Percentiles rank a stretch among this genome's conserved stretches.
Evolutionary conservation across 53 echinoderm and acorn worm species (phyloP).

Genomic region (Mesocentrotus franciscanus): DNA sequence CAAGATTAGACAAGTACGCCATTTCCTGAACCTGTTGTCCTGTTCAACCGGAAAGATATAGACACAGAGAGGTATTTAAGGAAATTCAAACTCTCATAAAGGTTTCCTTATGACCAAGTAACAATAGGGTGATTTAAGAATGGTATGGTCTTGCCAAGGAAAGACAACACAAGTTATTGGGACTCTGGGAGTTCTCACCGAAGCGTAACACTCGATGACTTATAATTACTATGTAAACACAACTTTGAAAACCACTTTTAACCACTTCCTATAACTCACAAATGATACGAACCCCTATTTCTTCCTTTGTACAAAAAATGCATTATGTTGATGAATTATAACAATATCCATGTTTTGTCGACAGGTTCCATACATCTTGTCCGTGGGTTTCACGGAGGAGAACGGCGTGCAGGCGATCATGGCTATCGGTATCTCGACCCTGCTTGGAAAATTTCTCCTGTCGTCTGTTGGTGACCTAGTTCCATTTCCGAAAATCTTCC

Average conservation of each 20-base stretch:
- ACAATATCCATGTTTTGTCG: not conserved
- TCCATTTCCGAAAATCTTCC: slow-evolving; percentile 76
- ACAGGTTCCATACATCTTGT: slow-evolving; percentile 64
- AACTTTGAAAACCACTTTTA: too few relatives aligned
- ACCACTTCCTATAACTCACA: too few relatives aligned
- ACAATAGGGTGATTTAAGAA: not conserved
- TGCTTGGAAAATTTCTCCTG: slow-evolving; percentile 73
- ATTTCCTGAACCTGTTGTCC: too few relatives aligned
- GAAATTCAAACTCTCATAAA: not conserved
- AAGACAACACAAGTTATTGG: not conserved
- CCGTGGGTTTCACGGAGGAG: slow-evolving; percentile 69
- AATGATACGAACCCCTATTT: too few relatives aligned
- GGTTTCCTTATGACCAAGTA: not conserved
- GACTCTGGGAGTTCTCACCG: not conserved
- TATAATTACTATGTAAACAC: not conserved
- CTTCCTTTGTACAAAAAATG: not conserved
- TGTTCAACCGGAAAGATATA: too few relatives aligned
- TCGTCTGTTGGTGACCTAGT: slow-evolving; percentile 66
- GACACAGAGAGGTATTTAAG: not conserved
- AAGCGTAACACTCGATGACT: not conserved
- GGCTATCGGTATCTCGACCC: slow-evolving; percentile 70
- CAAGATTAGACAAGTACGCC: too few relatives aligned
- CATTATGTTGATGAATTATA: not conserved
- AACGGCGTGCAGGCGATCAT: slow-evolving; percentile 73
- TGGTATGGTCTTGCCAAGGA: too few relatives aligned